Evolutionary conservation across 1,140 invertebrate genomes (phyloP).

Genomic region (Ladona fulva): DNA sequence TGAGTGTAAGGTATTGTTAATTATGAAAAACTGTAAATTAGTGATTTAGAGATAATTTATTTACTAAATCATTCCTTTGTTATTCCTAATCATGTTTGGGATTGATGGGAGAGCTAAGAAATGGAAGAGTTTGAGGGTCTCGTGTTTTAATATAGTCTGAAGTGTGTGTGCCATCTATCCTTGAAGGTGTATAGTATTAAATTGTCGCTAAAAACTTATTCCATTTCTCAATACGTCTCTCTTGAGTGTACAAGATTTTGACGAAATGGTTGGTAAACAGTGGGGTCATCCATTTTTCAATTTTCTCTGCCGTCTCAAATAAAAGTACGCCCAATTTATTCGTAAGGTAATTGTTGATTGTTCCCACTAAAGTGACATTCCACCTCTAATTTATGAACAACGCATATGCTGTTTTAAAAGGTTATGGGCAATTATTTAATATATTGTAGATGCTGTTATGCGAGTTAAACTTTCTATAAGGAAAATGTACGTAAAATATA

Average conservation of each 20-base stretch:
- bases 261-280: not conserved
- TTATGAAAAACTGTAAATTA: not conserved
- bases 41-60: slow-evolving; percentile 2
- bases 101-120: not conserved
- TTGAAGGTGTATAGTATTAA: not conserved
- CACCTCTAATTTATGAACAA: not conserved
- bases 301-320: not conserved
- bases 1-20: not conserved
- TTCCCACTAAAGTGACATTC: not conserved
- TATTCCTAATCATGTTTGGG: not conserved
- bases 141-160: not conserved
- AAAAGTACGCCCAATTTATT: not conserved
- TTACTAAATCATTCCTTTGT: not conserved
- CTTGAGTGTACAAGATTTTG: not conserved
- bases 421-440: not conserved
- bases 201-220: not conserved
- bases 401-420: not conserved
- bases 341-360: not conserved
- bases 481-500: not conserved
- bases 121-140: not conserved
- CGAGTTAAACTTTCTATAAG: not conserved
- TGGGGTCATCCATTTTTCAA: not conserved
- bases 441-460: not conserved
- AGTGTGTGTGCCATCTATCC: not conserved
- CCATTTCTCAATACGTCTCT: not conserved